Base-by-base conservation (phyloP, 2,888 invertebrate species). In the Dermolepida albohirtum region DNA sequence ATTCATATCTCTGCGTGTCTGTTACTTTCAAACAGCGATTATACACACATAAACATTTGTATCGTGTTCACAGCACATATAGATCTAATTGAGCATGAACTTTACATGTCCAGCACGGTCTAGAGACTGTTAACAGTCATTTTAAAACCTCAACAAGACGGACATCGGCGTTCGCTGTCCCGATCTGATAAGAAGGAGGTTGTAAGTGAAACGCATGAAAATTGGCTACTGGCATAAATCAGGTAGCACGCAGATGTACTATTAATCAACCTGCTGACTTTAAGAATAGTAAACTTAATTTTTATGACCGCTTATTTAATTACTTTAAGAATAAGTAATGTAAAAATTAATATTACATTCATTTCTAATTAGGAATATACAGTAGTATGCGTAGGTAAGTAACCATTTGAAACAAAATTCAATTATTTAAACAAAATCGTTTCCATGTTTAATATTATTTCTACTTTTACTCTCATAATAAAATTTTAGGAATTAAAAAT, bases 31-130 rank as follows among this genome's bases (percentile, higher is more conserved):
- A 34, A 34, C 34, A 6, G 6, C 6, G 34, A 34, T 34, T 34
- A 34, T 34, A 34, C 10, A 34, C 34, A 5, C 34, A 34, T 34
- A 34, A 34, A 34, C 22, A 22, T 6, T 34, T 34, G 34, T 34
- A 34, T 44, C 59, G 44, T 59, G 59, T 47, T 59, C 59, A 14
- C 44, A 44, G 43, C 27, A 44, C 59, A 59, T 57, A 57, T 44
- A 59, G 44, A 27, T 29, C 44, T 59, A 59, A 59, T 59, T 59
- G 59, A 59, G 59, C 59, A 44, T 59, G 59, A 59, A 59, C 44
- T 44, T 44, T 54, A 54, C 59, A 29, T 59, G 59, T 44, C 44
- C 59, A 44, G 59, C 29, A 44, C 59, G 43, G 29, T 47, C 14
- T 44, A 29, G 44, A 44, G 44, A 59, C 29, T 47, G 44, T 47